phyloP scores from a whole-genome alignment of 2,797 vertebrate species.

The Sus cebifrons region DNA sequence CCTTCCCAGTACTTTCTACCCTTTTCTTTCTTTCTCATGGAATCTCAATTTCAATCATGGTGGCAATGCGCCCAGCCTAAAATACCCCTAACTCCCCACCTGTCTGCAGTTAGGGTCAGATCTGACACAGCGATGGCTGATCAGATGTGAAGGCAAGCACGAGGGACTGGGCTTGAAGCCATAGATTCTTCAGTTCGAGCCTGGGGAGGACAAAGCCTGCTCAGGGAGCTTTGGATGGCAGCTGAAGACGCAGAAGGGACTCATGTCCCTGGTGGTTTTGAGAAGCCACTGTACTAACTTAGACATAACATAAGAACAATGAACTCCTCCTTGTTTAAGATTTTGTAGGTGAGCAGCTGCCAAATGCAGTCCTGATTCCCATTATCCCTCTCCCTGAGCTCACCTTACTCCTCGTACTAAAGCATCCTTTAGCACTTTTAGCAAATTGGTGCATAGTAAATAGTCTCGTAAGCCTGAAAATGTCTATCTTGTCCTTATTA shows the following conservation, averaged over 20 bases:
- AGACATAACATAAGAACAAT: not conserved
- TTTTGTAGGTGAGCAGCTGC: not conserved
- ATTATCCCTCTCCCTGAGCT: accelerated
- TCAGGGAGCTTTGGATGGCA: not conserved
- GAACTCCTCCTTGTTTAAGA: not conserved
- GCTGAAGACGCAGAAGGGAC: not conserved
- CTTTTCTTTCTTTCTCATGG: not conserved
- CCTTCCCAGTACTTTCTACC: not conserved
- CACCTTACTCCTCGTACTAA: accelerated
- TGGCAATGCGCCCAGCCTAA: not conserved
- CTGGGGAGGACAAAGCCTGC: not conserved
- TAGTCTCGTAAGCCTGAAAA: not conserved
- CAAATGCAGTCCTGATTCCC: not conserved
- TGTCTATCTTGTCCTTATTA: not conserved
- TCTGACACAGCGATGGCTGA: not conserved
- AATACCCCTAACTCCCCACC: not conserved
- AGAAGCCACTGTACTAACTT: not conserved
- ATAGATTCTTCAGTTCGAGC: not conserved
- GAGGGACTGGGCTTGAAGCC: not conserved
- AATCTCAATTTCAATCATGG: not conserved
- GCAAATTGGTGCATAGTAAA: not conserved
- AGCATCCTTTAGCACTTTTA: not conserved
- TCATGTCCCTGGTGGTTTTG: not conserved
- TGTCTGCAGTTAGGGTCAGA: not conserved
- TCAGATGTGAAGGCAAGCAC: not conserved